Percentiles rank a stretch among this genome's conserved stretches.
phyloP scores from a whole-genome alignment of 92 coral and sea anemone species.

The Actinernus sp. region DNA sequence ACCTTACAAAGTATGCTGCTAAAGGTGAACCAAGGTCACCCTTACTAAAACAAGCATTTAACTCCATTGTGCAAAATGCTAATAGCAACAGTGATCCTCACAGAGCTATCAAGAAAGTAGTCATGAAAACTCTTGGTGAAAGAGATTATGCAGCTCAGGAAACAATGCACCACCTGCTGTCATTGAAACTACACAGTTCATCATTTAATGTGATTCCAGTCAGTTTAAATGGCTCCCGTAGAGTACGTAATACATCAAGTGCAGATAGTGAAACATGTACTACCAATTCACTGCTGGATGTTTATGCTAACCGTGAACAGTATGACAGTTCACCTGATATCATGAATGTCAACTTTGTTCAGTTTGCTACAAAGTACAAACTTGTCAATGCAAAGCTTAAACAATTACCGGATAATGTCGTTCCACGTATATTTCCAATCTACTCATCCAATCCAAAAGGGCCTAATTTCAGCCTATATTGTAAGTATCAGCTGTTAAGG shows the following conservation, averaged over 20 bases:
- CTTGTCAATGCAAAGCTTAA: conserved; percentile 50
- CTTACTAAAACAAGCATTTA: conserved; percentile 47
- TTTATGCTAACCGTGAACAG: conserved; percentile 54
- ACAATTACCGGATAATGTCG: conserved; percentile 50
- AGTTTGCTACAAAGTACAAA: conserved; percentile 66
- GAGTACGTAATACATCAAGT: conserved; percentile 11
- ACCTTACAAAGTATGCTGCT: conserved; percentile 42
- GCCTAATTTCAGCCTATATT: conserved; percentile 33
- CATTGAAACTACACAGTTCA: conserved; percentile 56
- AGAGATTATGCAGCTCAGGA: conserved; percentile 71
- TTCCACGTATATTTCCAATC: conserved; percentile 49
- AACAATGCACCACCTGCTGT: conserved; percentile 57
- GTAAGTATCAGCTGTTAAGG: conserved; percentile 73
- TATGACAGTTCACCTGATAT: conserved; percentile 38
- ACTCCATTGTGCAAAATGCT: conserved; percentile 22
- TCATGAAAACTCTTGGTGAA: conserved; percentile 61
- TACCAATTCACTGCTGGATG: conserved; percentile 54
- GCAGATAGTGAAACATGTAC: conserved; percentile 34
- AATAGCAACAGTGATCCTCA: conserved; percentile 51
- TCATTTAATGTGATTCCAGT: conserved; percentile 54
- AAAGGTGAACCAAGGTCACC: conserved; percentile 63
- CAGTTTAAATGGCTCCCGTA: conserved; percentile 55
- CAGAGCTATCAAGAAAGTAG: conserved; percentile 51
- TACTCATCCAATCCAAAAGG: conserved; percentile 73
- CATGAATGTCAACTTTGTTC: conserved; percentile 39